phyloP scores from a whole-genome alignment of 2,113 vertebrate species.

The Laticauda colubrina region DNA sequence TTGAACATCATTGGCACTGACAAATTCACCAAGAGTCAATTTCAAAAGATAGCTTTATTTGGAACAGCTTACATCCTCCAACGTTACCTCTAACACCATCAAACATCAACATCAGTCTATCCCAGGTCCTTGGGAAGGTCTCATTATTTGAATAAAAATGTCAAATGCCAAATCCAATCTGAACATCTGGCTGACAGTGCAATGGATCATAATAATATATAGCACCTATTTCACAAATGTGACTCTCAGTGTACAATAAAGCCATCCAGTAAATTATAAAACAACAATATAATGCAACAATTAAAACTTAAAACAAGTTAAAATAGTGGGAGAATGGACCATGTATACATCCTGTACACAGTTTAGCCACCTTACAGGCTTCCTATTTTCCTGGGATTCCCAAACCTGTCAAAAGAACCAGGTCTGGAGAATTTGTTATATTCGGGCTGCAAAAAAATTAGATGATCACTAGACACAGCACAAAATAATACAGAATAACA shows the following conservation, averaged over 20 bases:
- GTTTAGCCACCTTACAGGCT: not conserved
- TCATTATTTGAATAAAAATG: not conserved
- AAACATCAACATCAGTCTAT: not conserved
- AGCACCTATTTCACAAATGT: not conserved
- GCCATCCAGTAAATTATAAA: not conserved
- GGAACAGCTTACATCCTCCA: not conserved
- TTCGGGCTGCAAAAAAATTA: not conserved
- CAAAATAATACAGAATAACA: not conserved
- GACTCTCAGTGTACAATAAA: not conserved
- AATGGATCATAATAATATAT: not conserved
- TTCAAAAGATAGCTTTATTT: not conserved
- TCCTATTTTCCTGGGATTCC: not conserved
- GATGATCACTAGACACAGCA: not conserved
- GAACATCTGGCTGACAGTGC: not conserved
- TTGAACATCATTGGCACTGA: not conserved
- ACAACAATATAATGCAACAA: not conserved
- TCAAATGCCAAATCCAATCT: not conserved
- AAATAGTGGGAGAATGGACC: not conserved
- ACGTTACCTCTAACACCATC: not conserved
- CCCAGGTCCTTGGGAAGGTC: not conserved
- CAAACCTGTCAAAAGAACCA: not conserved
- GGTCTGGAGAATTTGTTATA: not conserved
- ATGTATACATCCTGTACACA: not conserved
- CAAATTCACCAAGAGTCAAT: not conserved
- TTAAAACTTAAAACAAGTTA: not conserved